Evolutionary conservation across 2,797 vertebrate genomes (phyloP).

Genomic region (Staurois parvus): DNA sequence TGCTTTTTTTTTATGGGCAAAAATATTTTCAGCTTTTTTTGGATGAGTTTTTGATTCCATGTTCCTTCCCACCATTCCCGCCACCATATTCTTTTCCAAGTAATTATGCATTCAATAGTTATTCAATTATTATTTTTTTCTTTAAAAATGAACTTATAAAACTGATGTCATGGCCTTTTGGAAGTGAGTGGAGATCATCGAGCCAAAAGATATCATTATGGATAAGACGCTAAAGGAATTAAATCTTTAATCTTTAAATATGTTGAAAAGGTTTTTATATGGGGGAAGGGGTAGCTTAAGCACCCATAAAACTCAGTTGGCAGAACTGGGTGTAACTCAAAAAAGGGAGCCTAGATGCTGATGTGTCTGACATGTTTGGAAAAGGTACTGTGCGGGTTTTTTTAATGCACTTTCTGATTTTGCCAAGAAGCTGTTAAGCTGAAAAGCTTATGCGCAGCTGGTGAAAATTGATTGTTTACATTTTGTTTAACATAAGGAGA

Average conservation of each 20-base stretch:
- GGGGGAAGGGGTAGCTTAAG: constrained; percentile 7
- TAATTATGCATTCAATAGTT: constrained; percentile 49
- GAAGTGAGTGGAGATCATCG: not conserved
- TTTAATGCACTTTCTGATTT: not conserved
- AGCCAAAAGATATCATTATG: constrained; percentile 56
- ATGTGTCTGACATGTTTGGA: constrained; percentile 45
- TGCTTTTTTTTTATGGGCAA: constrained; percentile 33
- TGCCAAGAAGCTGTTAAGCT: constrained; percentile 44
- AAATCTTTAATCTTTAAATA: constrained; percentile 52
- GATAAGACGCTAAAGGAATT: constrained; percentile 43
- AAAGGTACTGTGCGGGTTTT: not conserved
- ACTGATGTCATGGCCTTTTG: constrained; percentile 55
- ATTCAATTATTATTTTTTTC: constrained; percentile 41
- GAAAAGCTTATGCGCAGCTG: constrained; percentile 40
- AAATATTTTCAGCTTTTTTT: constrained; percentile 51
- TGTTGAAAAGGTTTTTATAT: constrained; percentile 5
- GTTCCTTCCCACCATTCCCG: constrained; percentile 32
- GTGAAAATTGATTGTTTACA: constrained; percentile 52
- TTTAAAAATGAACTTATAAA: constrained; percentile 34
- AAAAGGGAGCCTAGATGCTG: constrained; percentile 28
- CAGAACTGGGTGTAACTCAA: constrained; percentile 42
- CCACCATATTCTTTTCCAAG: constrained; percentile 58
- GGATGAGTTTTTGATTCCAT: constrained; percentile 13
- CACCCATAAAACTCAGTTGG: constrained; percentile 20
- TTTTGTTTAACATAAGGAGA: constrained; percentile 60